Evolutionary conservation across 2,113 vertebrate species (phyloP), one percentile per base, ranked within the genome.

Genomic region (Alethe castanea): DNA sequence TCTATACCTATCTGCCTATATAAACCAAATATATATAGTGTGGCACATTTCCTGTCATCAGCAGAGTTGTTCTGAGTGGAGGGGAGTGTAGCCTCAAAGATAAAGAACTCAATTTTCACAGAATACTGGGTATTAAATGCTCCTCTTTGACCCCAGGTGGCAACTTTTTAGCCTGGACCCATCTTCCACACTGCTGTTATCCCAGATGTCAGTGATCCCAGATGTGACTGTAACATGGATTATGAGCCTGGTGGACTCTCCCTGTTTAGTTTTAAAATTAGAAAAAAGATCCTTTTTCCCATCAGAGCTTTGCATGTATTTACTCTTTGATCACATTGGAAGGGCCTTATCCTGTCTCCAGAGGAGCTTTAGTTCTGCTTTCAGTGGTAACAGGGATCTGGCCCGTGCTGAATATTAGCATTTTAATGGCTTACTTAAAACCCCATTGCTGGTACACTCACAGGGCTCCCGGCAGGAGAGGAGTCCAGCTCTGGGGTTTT

Each of bases 391-490:
- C 86, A 57, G 72, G 95, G 95, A 96, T 97, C 93, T 70, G 92
- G 92, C 73, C 94, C 48, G 0, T 60, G 69, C 65, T 92, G 92
- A 94, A 92, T 94, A 95, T 95, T 96, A 96, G 82, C 82, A 93
- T 96, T 97, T 96, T 94, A 96, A 94, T 95, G 84, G 94, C 78
- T 92, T 94, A 70, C 59, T 94, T 96, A 95, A 96, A 96, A 76
- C 67, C 79, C 80, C 60, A 2, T 33, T 38, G 88, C 82, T 90
- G 79, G 77, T 88, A 20, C 57, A 36, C 52, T 90, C 69, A 25
- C 31, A 77, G 88, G 89, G 61, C 92, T 94, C 85, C 35, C 18
- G 1, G 69, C 69, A 84, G 0, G 14, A 60, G 36, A 4, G 67
- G 48, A 70, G 90, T 90, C 94, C 92, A 53, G 90, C 92, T 93